Evolutionary conservation across 1,140 invertebrate species (phyloP).

Genomic region (Arctopsyche grandis): DNA sequence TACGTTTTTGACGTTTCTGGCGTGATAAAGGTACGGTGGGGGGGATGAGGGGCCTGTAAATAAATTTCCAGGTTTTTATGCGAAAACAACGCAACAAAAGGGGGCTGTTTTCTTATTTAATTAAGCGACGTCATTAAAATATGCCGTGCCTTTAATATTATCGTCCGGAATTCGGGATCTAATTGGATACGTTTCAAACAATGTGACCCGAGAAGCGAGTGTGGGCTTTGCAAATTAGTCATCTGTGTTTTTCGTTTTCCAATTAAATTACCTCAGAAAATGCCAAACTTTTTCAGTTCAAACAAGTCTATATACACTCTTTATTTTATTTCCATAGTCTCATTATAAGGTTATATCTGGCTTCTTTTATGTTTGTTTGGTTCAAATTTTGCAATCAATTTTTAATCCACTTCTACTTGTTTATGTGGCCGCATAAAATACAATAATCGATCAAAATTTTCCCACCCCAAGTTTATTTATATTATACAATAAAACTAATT

Average conservation of each 20-base stretch:
- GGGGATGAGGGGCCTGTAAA: not conserved
- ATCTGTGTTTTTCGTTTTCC: not conserved
- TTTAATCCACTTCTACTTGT: too few species aligned
- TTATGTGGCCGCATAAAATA: too few species aligned
- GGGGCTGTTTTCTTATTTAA: conserved; percentile 32
- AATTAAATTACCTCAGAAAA: too few species aligned
- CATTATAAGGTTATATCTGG: too few species aligned
- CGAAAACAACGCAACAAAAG: conserved; percentile 17
- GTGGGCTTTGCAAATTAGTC: conserved; percentile 9
- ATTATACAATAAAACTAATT: too few species aligned
- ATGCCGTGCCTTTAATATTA: conserved; percentile 37
- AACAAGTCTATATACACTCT: too few species aligned
- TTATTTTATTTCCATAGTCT: too few species aligned
- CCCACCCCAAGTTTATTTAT: too few species aligned
- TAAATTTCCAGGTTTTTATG: conserved; percentile 34
- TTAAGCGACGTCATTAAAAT: conserved; percentile 40
- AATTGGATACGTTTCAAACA: conserved; percentile 38
- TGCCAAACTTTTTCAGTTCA: too few species aligned
- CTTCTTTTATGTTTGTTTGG: too few species aligned
- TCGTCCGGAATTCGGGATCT: not conserved
- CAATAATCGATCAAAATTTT: too few species aligned
- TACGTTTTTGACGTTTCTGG: conserved; percentile 5
- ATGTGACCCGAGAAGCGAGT: not conserved
- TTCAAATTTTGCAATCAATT: too few species aligned
- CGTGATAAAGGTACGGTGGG: conserved; percentile 13